Evolutionary conservation across 2,888 invertebrate genomes (phyloP), one percentile per base, ranked within the genome.

Genomic region (Rotaria magnacalcarata): DNA sequence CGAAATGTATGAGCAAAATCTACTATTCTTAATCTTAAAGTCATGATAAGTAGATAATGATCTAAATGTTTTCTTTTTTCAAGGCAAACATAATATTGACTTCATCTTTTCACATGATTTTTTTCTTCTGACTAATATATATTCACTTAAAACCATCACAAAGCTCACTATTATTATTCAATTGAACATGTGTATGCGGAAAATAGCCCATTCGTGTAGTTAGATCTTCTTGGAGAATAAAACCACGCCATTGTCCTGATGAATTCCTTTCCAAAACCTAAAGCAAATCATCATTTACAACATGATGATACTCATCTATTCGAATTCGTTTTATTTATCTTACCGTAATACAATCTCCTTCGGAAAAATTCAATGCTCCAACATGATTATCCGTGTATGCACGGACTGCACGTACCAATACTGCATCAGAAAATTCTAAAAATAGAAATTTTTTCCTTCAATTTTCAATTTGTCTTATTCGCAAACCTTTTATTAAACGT

Each of bases 321-420:
- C 34, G 34, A 34, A 47, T 24, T 52, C 84, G 58, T 21, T 11
- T 10, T 24, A 21, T 8, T 67, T n/a, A 43, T 88, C 90, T 89
- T 89, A 92, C 92, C 89, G 91, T 91, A 85, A 92, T 90, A 80
- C 90, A 89, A 85, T 92, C 91, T 58, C 91, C 91, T 88, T 90
- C 90, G 85, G 89, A 89, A 88, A 92, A 91, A 56, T 89, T 88
- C 19, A 92, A 89, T 47, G 90, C 90, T 85, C 90, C 89, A 8
- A 90, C 56, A 75, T 86, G 86, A 6, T 84, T 86, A 34, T 60
- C 50, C 19, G 74, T 86, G 58, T 86, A 84, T 0, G 86, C 43
- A 43, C 80, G 47, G 47, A 80, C 24, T 43, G 80, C 80, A 80
- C 80, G 80, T 50, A 74, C 58, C 8, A 50, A 24, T 60, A 56